Conservation (phyloP, 1,140 invertebrate species). For the Augochlora pura region DNA sequence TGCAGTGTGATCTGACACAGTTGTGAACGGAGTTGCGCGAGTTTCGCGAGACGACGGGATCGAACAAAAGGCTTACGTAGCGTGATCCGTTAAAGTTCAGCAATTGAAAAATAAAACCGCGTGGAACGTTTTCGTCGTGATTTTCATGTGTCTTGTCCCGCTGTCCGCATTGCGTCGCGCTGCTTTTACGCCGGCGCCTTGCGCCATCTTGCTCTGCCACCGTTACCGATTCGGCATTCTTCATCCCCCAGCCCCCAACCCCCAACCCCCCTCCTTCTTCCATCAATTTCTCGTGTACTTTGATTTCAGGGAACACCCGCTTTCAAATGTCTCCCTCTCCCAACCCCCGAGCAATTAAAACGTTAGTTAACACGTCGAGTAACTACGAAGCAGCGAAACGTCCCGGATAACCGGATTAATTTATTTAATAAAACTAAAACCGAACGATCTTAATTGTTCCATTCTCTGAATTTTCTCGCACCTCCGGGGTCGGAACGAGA, state of each 20-base stretch:
- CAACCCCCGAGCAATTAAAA: conserved; percentile 6
- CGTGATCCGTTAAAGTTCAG: background rate
- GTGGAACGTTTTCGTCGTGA: background rate
- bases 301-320: conserved; percentile 25
- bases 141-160: conserved; percentile 21
- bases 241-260: too few relatives aligned
- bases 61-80: too few relatives aligned
- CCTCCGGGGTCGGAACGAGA: too few relatives aligned
- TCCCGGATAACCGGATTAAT: too few relatives aligned
- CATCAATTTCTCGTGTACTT: background rate
- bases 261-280: background rate
- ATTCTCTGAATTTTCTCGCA: too few relatives aligned
- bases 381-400: too few relatives aligned
- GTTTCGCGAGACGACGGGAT: too few relatives aligned
- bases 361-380: conserved; percentile 2
- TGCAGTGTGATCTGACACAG: too few relatives aligned
- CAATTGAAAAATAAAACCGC: background rate
- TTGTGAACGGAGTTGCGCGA: too few relatives aligned
- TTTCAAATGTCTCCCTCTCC: background rate
- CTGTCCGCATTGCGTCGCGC: conserved; percentile 59
- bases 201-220: conserved; percentile 16
- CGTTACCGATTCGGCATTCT: conserved; percentile 2
- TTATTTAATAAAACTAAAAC: too few relatives aligned
- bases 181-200: conserved; percentile 56
- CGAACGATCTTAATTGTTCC: too few relatives aligned